These are phyloP conservation scores for Ectemnius cavifrons DNA, from an alignment of 2,888 invertebrate genomes.

Conservation along the genomic window DNA sequence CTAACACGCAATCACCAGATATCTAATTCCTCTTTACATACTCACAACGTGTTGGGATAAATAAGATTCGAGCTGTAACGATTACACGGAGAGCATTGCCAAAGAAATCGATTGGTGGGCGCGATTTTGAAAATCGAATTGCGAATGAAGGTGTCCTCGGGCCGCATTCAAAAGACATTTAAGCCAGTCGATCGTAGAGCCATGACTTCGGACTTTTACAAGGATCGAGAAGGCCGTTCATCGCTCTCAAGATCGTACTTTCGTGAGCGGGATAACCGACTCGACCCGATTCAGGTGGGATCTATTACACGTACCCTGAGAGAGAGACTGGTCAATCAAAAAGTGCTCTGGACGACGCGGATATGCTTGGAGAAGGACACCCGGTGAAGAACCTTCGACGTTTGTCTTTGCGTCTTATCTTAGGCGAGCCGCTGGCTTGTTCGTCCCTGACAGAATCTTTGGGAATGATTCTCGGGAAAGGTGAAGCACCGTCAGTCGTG, in stretches of 20 bases:
- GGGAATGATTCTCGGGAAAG: conserved; percentile 40
- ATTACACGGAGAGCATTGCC: too few species aligned
- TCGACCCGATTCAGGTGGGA: too few species aligned
- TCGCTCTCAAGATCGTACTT: not conserved
- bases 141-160: conserved; percentile 8
- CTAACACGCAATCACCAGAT: too few species aligned
- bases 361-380: conserved; percentile 33
- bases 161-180: conserved; percentile 16
- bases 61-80: too few species aligned
- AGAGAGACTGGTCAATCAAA: not conserved
- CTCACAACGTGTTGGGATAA: too few species aligned
- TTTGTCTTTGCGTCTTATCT: conserved; percentile 42
- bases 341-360: conserved; percentile 7
- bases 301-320: too few species aligned
- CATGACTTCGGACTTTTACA: conserved; percentile 10
- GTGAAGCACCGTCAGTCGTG: conserved; percentile 44
- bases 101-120: too few species aligned
- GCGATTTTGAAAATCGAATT: not conserved
- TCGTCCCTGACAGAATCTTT: conserved; percentile 38
- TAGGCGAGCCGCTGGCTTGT: conserved; percentile 15
- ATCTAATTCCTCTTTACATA: too few species aligned
- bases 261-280: not conserved
- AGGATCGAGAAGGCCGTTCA: conserved; percentile 23
- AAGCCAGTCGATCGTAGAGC: conserved; percentile 15
- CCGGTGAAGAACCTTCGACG: conserved; percentile 30